A percentile compares a stretch with the other conserved stretches of the same genome.
Conservation (phyloP, 2,797 vertebrate species). For the Denticeps clupeoides region DNA sequence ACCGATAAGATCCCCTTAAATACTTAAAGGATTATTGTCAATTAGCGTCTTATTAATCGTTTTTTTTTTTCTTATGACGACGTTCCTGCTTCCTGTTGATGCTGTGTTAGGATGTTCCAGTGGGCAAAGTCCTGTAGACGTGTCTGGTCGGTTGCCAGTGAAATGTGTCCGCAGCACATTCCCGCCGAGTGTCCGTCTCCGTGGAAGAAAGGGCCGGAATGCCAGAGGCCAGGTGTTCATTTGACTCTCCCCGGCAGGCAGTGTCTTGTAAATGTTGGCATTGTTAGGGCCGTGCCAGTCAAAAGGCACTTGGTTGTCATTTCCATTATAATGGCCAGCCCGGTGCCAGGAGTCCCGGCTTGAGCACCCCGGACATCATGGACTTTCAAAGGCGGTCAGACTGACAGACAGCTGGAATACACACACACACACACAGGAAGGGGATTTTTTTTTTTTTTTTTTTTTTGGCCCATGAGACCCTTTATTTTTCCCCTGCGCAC, state of each 20-base stretch:
- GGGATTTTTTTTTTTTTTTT: too few species aligned
- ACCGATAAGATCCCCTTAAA: too few species aligned
- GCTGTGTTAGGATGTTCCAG: too few species aligned
- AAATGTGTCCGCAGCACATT: constrained; percentile 19
- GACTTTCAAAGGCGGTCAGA: constrained; percentile 1
- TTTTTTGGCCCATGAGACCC: too few species aligned
- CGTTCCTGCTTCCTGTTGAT: too few species aligned
- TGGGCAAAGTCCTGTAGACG: neutral
- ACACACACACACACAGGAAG: neutral
- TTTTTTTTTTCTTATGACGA: too few species aligned
- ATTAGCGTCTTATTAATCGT: too few species aligned
- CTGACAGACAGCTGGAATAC: neutral
- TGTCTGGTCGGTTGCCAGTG: constrained; percentile 28
- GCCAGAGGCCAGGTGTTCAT: constrained; percentile 15
- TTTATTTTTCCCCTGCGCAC: neutral
- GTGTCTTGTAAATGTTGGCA: constrained; percentile 28
- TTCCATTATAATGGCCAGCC: constrained; percentile 28
- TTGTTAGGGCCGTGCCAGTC: constrained; percentile 15
- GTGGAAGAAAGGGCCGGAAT: constrained; percentile 15
- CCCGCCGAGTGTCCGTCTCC: constrained; percentile 7
- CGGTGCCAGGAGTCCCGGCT: constrained; percentile 1
- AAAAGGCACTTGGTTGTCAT: constrained; percentile 7
- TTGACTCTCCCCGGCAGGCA: constrained; percentile 10
- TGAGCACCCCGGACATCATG: neutral
- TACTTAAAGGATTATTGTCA: too few species aligned